Evolutionary conservation across 2,113 vertebrate genomes (phyloP).

Genomic region (Odocoileus virginianus): DNA sequence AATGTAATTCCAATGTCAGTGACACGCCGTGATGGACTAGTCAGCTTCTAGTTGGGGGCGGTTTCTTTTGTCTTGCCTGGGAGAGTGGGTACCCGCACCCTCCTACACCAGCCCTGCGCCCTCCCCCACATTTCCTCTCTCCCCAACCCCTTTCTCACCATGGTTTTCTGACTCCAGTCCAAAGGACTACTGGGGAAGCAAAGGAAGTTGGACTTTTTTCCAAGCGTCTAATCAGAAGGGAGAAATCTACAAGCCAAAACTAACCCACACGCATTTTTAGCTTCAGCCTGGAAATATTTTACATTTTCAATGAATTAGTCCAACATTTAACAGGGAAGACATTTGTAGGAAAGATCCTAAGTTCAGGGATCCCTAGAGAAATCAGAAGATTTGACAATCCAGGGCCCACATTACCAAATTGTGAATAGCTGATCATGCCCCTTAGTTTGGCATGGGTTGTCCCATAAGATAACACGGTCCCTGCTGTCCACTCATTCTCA

Average conservation of each 20-base stretch:
- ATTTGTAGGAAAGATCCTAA: background rate
- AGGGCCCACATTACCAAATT: rapidly evolving
- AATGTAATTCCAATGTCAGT: background rate
- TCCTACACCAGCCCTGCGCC: background rate
- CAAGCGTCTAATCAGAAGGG: background rate
- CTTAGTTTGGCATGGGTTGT: background rate
- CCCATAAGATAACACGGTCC: rapidly evolving
- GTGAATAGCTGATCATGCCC: rapidly evolving
- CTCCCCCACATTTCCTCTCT: background rate
- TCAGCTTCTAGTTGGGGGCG: background rate
- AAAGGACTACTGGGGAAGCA: background rate
- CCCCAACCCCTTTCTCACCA: background rate
- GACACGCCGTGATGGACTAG: rapidly evolving
- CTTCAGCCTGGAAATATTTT: background rate
- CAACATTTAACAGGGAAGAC: background rate
- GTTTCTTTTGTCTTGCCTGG: constrained; percentile 22
- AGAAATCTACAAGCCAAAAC: background rate
- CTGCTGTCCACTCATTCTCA: background rate
- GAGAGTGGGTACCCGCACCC: background rate
- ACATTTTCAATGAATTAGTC: background rate
- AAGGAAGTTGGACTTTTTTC: background rate
- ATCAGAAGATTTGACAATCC: background rate
- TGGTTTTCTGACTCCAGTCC: background rate
- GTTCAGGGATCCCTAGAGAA: background rate
- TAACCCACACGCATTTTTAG: background rate